Evolutionary conservation across 2,888 invertebrate species (phyloP), one percentile per base, ranked within the genome.

Genomic region (Sphaerophoria rueppellii): DNA sequence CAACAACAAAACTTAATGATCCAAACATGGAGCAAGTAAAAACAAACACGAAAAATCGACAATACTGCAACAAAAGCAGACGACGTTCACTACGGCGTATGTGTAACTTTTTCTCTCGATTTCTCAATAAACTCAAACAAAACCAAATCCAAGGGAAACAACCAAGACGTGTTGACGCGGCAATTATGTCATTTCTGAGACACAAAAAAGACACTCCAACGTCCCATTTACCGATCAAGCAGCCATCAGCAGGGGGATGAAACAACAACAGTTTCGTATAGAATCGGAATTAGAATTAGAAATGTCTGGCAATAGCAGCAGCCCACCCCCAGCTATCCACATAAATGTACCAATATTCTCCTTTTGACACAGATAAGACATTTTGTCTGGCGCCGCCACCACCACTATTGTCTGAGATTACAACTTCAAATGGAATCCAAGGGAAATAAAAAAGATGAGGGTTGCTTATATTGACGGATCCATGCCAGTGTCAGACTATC

Each of bases 371-470:
- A n/a, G 48, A 48, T 16, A 71, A 55, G 54, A 61, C 40, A 77
- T 61, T 24, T 63, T 43, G 75, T 80, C 80, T 83, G 83, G 83
- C 83, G 83, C 83, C 83, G 48, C 7, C 12, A n/a, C 35, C 24
- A 24, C 6, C 37, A 40, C 35, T 70, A 58, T 48, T 46, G 46
- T 73, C 55, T 70, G 63, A 34, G 57, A 34, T 75, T 60, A 40
- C 52, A 71, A 63, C 63, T 70, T 73, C 54, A 71, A 24, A 32
- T 57, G 71, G 24, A 65, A 54, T 65, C 32, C 6, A 46, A 60
- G 16, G 7, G 14, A 5, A 43, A 43, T n/a, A 16, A 14, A 7
- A n/a, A 24, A 11, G 24, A 24, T 2, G 24, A 52, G 37, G 35
- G 70, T 34, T 73, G 24, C 24, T 24, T 24, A 24, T 71, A 71